Base-by-base conservation (phyloP, 2,113 vertebrate species). In the Spermophilus dauricus region DNA sequence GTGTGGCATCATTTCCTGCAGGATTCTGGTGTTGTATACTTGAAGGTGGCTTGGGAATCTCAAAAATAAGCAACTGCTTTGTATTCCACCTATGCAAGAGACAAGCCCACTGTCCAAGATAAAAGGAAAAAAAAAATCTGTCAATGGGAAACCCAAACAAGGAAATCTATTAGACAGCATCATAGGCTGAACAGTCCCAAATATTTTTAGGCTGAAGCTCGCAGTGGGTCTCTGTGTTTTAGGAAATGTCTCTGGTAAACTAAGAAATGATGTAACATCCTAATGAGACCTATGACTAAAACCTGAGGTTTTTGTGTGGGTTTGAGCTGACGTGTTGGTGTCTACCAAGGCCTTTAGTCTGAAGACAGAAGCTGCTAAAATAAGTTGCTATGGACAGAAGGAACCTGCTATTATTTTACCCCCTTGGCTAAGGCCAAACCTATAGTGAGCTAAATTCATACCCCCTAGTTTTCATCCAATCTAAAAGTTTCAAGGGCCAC, bases 231-330 rank as follows among this genome's bases (percentile, higher is more conserved):
- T 80, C 76, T 87, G 45, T 77, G 56, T 93, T 85, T 94, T 70
- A 75, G 86, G 86, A 89, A 96, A 85, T 87, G 73, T 93, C 89
- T 80, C 83, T 8, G 1, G 91, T 95, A 91, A 93, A 91, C 91
- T 81, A 85, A 93, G 39, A 94, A 86, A 77, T 94, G 91, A 95
- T 56, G 61, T 91, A 76, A 97, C 80, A 67, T 95, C 69, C 82
- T 86, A 91, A 34, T 4, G n/a, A 96, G 96, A 95, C 86, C n/a
- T 83, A 86, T 96, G 97, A 97, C 96, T 96, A 83, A 98, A 96
- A 96, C n/a, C 90, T 95, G 89, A 96, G 94, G 92, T 58, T 96
- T 96, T 28, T 82, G 30, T 95, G 95, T 94, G 85, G 92, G 75
- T 37, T n/a, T 42, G n/a, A 28, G 26, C 61, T 89, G 22, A 65